phyloP scores from a whole-genome alignment of 1,140 invertebrate species.

The Megathymus violae region DNA sequence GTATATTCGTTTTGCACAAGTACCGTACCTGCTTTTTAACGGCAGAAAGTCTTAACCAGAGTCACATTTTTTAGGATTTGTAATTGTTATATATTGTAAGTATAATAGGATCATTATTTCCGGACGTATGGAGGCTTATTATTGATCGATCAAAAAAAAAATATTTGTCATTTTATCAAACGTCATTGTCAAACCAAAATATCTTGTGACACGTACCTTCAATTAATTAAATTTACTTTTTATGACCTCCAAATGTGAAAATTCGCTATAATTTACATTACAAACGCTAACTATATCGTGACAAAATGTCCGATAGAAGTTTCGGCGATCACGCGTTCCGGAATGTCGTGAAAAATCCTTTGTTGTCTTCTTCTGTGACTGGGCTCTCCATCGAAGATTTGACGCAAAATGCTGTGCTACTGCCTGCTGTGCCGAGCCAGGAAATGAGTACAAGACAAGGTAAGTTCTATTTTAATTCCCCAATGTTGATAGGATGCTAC shows the following conservation, averaged over 20 bases:
- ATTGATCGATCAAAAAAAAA: slow-evolving; percentile 9
- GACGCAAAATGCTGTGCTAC: slow-evolving; percentile 78
- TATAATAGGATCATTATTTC: too few species aligned
- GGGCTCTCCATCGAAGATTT: slow-evolving; percentile 78
- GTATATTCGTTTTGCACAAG: too few species aligned
- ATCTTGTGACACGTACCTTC: slow-evolving; percentile 80
- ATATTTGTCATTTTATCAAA: slow-evolving; percentile 10
- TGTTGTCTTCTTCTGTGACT: slow-evolving; percentile 73
- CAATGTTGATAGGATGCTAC: slow-evolving; percentile 44
- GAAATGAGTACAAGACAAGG: slow-evolving; percentile 66
- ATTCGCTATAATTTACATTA: slow-evolving; percentile 63
- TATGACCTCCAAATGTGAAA: slow-evolving; percentile 80
- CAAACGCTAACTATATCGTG: slow-evolving; percentile 53
- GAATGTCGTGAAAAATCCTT: slow-evolving; percentile 76
- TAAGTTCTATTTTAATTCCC: slow-evolving; percentile 73
- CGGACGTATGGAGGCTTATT: neutral
- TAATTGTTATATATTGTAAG: too few species aligned
- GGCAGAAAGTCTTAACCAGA: too few species aligned
- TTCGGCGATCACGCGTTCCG: slow-evolving; percentile 69
- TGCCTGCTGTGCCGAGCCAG: slow-evolving; percentile 69
- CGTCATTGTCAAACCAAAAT: slow-evolving; percentile 67
- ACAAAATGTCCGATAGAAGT: slow-evolving; percentile 76
- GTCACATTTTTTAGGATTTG: neutral
- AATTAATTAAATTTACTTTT: slow-evolving; percentile 77
- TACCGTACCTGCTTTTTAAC: too few species aligned